phyloP scores from a whole-genome alignment of 2,113 vertebrate species.

The Athene noctua region DNA sequence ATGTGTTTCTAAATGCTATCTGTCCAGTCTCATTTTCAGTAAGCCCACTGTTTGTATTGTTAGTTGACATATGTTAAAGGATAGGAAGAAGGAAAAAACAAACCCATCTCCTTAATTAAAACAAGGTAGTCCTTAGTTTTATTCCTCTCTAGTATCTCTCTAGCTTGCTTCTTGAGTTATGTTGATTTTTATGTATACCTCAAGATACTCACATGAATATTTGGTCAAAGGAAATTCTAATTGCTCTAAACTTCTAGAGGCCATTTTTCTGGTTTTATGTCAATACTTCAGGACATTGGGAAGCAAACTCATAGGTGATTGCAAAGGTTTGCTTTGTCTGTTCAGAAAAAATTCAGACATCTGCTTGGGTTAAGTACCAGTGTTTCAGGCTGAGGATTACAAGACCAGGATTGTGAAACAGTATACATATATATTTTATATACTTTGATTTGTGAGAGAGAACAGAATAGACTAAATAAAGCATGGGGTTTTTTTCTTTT shows the following conservation, averaged over 20 bases:
- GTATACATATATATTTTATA: not conserved
- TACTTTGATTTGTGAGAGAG: not conserved
- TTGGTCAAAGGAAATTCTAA: conserved; percentile 59
- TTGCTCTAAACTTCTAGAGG: conserved; percentile 55
- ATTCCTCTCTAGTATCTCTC: not conserved
- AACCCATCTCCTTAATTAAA: not conserved
- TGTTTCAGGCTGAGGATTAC: not conserved
- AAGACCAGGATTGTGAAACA: conserved; percentile 16
- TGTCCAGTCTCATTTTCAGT: not conserved
- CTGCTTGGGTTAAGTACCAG: not conserved
- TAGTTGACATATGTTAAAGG: not conserved
- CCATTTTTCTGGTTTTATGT: conserved; percentile 55
- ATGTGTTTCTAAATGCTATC: not conserved
- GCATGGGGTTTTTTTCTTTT: accelerated
- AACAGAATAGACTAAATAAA: not conserved
- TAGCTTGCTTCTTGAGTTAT: conserved; percentile 53
- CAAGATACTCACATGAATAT: conserved; percentile 64
- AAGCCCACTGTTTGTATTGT: not conserved
- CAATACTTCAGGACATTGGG: conserved; percentile 31
- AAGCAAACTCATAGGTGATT: conserved; percentile 53
- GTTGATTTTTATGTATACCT: conserved; percentile 58
- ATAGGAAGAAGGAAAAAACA: not conserved
- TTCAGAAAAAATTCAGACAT: not conserved
- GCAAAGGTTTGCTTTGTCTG: conserved; percentile 44
- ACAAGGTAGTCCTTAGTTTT: not conserved